Base-by-base conservation (phyloP, 2,113 vertebrate genomes). In the Cercopithecus mona region DNA sequence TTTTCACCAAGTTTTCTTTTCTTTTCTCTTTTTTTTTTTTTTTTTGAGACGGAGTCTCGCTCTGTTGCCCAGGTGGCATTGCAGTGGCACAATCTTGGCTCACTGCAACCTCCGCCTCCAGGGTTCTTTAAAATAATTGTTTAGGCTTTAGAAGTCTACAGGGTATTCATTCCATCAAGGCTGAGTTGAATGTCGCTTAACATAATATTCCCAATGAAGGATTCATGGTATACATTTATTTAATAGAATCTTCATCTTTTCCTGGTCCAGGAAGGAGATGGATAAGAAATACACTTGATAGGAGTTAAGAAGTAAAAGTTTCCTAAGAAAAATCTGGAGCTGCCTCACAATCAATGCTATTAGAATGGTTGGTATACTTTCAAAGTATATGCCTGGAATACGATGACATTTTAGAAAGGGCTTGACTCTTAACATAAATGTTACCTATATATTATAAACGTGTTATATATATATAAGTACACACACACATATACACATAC, bases 231-330 rank as follows among this genome's bases (percentile, higher is more conserved):
- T 61, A 68, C 9, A 8, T 82, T 96, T 88, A 66, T n/a, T 76
- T 76, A 75, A 76, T 43, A 88, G 82, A 76, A 35, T 35, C n/a
- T 92, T 92, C 82, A 87, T 76, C 22, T 52, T 83, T 82, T 23
- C 10, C 17, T 92, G 38, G 30, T 9, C 43, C 4, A 6, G 40
- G 16, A 70, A 22, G 50, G 48, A 91, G 66, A 81, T 50, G 17
- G 68, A 18, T 92, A 83, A 94, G 43, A 90, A 79, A 11, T 38
- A 61, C 20, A 40, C 13, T 57, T 64, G 25, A 14, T 55, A 72
- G 70, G 85, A 84, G 61, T 84, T 83, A 91, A 93, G 25, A 14
- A 97, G 43, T 72, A 79, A 94, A 93, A 88, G 27, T 84, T 88
- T 66, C 84, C 30, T 73, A 64, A 72, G 13, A 87, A 90, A 90